Evolutionary conservation across 2,113 vertebrate species (phyloP), one percentile per base, ranked within the genome.

Genomic region (Leuciscus idus): DNA sequence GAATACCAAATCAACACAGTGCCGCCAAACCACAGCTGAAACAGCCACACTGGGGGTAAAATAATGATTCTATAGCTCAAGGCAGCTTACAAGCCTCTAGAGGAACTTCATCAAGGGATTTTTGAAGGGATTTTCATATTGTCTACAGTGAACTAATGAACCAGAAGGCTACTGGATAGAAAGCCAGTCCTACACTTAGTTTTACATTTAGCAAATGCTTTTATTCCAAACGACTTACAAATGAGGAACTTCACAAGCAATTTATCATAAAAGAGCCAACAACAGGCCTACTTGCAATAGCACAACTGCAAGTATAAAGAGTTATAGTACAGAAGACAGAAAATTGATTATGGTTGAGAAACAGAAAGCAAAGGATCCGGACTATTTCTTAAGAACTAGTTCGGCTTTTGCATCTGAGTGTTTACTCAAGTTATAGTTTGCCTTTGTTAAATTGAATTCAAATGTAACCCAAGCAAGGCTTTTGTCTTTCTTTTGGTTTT

Each of bases 61-160:
- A 74, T 26, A 26, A 7, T 28, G 17, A 61, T 26, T 62, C 55
- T 26, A 80, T 43, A 52, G 46, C 76, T 39, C 76, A 79, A 79
- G 64, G 52, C 9, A 72, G 50, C 46, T 39, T 19, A 26, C 55
- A 83, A 83, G 50, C 12, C 66, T 70, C 28, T 36, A n/a, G 12
- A 80, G 19, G 11, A 80, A 61, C 55, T 61, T 80, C 77, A 39
- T 80, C 77, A 61, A 78, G 33, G 33, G 23, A 39, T 79, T 79
- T 74, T 59, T 39, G 19, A 79, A 79, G 52, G 52, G 19, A 80
- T 80, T 61, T 80, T 80, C 36, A 80, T 62, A 62, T 61, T 80
- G 55, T 80, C 33, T 46, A 26, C 57, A 80, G 21, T 62, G 57
- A 80, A 75, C 72, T 75, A 75, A 75, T 75, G 72, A 75, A 75